Percentiles rank a stretch among this genome's conserved stretches.
phyloP scores from a whole-genome alignment of 2,888 invertebrate genomes.

The Pyrrhia umbra region DNA sequence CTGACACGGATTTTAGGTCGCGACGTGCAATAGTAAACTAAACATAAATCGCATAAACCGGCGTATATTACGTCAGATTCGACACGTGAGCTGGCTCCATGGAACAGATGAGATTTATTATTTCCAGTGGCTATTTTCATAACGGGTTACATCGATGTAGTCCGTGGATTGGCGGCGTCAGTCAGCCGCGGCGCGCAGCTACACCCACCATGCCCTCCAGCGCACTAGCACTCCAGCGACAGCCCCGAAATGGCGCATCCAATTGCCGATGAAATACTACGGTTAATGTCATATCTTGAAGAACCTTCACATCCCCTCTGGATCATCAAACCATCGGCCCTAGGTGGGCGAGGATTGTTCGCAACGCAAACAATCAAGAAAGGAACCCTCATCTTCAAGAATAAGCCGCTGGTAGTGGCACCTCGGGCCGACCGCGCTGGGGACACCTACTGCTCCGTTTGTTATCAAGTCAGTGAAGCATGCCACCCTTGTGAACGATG shows the following conservation, averaged over 20 bases:
- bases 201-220: conserved; percentile 63
- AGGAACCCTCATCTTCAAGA: conserved; percentile 92
- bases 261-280: conserved; percentile 36
- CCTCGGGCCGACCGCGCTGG: conserved; percentile 89
- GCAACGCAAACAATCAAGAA: conserved; percentile 91
- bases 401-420: conserved; percentile 92
- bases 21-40: conserved; percentile 65
- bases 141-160: conserved; percentile 79
- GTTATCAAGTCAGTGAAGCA: conserved; percentile 86
- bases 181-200: conserved; percentile 74
- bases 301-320: conserved; percentile 76
- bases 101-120: conserved; percentile 77
- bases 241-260: conserved; percentile 64
- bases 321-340: conserved; percentile 89
- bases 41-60: conserved; percentile 69
- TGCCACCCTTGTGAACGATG: conserved; percentile 90
- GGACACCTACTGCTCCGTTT: conserved; percentile 91
- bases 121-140: conserved; percentile 87
- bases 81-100: conserved; percentile 77
- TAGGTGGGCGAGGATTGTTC: conserved; percentile 93
- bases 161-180: conserved; percentile 69
- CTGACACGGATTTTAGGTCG: conserved; percentile 55
- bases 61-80: conserved; percentile 78
- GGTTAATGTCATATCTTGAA: conserved; percentile 57
- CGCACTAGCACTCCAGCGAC: conserved; percentile 53